Evolutionary conservation across 37 sponge, comb jelly and placozoan genomes (phyloP).

Genomic region (Halichondria panicea): DNA sequence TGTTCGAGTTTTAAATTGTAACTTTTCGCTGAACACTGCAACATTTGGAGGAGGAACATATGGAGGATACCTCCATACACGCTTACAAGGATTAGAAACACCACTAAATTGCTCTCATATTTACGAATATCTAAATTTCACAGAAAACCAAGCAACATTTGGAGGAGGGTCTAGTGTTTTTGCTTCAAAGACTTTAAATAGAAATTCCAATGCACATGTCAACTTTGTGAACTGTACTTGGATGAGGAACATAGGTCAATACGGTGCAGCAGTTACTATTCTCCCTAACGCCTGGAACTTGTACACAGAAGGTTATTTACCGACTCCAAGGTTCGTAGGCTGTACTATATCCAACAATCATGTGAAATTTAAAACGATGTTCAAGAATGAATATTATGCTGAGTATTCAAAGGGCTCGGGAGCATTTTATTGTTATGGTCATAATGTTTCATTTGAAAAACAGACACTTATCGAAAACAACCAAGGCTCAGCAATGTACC

Average conservation of each 20-base stretch:
- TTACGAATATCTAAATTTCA: background rate
- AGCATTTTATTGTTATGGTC: conserved; percentile 5
- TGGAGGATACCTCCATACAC: conserved; percentile 12
- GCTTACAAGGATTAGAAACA: background rate
- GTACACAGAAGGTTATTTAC: conserved; percentile 2
- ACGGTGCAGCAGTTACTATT: conserved; percentile 19
- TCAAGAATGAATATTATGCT: background rate
- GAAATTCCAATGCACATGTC: background rate
- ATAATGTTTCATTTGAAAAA: background rate
- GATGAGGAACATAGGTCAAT: conserved; percentile 12
- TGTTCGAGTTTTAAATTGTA: background rate
- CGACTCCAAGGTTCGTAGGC: background rate
- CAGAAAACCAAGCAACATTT: background rate
- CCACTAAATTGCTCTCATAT: conserved; percentile 4
- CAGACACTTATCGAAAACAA: background rate
- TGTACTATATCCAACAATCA: conserved; percentile 3
- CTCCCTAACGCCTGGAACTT: background rate
- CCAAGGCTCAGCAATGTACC: conserved; percentile 9
- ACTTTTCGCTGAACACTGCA: background rate
- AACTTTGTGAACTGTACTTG: conserved; percentile 11
- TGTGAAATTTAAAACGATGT: background rate
- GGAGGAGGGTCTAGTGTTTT: conserved; percentile 11
- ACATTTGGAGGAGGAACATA: conserved; percentile 10
- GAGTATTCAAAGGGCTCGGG: conserved; percentile 7
- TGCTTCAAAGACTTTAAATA: background rate